A percentile compares a stretch with the other conserved stretches of the same genome.
Evolutionary conservation across 2,888 invertebrate genomes (phyloP).

Genomic region (Seira sanloemensis): DNA sequence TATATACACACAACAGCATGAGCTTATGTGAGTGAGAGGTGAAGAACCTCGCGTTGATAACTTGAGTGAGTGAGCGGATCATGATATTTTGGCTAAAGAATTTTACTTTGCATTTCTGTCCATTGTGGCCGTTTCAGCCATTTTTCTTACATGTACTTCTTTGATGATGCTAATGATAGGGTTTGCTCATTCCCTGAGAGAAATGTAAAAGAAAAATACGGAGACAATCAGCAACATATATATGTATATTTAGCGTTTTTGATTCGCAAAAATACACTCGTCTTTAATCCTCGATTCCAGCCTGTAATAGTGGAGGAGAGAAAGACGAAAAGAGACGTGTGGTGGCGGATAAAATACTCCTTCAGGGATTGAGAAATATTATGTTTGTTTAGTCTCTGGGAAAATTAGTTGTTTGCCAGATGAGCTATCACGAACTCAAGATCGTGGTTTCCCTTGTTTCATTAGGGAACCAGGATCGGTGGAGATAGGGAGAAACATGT

Average conservation of each 20-base stretch:
- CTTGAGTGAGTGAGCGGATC: neutral
- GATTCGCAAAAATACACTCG: neutral
- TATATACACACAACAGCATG: too few relatives aligned
- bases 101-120: too few relatives aligned
- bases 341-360: neutral
- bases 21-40: too few relatives aligned
- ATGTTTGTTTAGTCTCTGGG: neutral
- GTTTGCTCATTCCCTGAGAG: neutral
- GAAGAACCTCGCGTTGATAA: neutral
- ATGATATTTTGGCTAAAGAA: too few relatives aligned
- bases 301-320: neutral
- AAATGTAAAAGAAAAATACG: neutral
- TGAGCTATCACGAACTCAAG: neutral
- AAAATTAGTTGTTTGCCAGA: neutral
- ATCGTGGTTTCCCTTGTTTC: neutral
- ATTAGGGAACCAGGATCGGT: neutral
- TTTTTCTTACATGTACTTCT: neutral
- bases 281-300: neutral
- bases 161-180: neutral
- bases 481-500: neutral
- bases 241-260: neutral
- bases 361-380: neutral
- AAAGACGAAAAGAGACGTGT: neutral
- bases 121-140: too few relatives aligned
- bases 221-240: neutral